Evolutionary conservation across 1,140 invertebrate species (phyloP), one percentile per base, ranked within the genome.

Genomic region (Dolichoris vasculosae): DNA sequence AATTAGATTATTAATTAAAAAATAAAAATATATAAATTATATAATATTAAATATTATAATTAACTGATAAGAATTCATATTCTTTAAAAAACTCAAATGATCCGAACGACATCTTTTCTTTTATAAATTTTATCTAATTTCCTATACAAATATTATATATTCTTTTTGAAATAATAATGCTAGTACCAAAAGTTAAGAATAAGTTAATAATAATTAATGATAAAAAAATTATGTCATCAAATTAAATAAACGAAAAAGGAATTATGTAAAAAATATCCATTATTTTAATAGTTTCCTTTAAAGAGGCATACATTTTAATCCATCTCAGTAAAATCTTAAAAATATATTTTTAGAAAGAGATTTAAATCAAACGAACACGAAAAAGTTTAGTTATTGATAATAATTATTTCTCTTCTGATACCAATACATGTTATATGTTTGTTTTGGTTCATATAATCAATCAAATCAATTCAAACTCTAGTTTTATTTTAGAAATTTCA

Each of bases 401-500:
- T 69, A 59, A 84, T 84, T 63, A 38, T 32, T 48, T 23, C 0
- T 4, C 30, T 55, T 30, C 43, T 7, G 38, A 7, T 0, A 30
- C 48, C 46, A 35, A 32, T 78, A 59, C 23, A 78, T 30, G 23
- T 51, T 20, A n/a, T 38, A 35, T 9, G 26, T 26, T 7, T 23
- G 40, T 75, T 48, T 4, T 43, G 26, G 26, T 30, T 55, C 48
- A 48, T 59, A 40, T 79, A 48, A 20, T 63, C 76, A n/a, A n/a
- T n/a, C n/a, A n/a, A n/a, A n/a, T n/a, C n/a, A n/a, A n/a, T n/a
- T n/a, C n/a, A 2, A 13, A 35, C 46, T 40, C 75, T 69, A 78
- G 82, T 43, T 2, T 8, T 40, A 86, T 82, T 86, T 88, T 88
- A 91, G 90, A 91, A 92, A 91, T 86, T 77, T 64, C 79, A 59